Evolutionary conservation across 2,888 invertebrate genomes (phyloP).

Genomic region (Cerceris rybyensis): DNA sequence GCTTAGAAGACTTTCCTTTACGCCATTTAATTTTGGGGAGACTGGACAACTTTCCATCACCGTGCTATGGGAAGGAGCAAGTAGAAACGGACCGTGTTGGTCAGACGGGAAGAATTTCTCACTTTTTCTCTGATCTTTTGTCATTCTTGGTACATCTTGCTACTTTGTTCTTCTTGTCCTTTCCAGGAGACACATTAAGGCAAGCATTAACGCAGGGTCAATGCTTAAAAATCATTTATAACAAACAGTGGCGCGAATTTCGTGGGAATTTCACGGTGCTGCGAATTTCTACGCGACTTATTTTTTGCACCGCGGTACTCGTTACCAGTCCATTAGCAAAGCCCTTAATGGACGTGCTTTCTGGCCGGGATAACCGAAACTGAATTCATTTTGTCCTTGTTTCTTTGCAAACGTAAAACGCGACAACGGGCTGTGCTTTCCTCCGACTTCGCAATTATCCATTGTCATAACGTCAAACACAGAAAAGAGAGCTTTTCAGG

Average conservation of each 20-base stretch:
- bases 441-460: conserved; percentile 8
- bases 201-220: neutral
- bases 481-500: neutral
- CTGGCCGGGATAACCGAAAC: conserved; percentile 39
- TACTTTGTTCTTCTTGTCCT: conserved; percentile 16
- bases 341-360: conserved; percentile 59
- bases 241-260: conserved; percentile 19
- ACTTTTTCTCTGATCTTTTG: neutral
- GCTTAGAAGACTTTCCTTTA: too few species aligned
- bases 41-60: too few species aligned
- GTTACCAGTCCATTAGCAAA: conserved; percentile 60
- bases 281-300: conserved; percentile 27
- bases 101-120: conserved; percentile 43
- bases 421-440: conserved; percentile 10
- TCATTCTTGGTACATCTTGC: neutral
- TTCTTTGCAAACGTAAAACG: conserved; percentile 40
- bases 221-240: neutral
- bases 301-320: conserved; percentile 30
- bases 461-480: conserved; percentile 1
- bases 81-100: conserved; percentile 65
- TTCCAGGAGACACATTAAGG: conserved; percentile 4
- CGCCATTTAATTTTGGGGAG: too few species aligned
- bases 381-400: conserved; percentile 36
- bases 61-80: conserved; percentile 51
- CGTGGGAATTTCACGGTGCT: conserved; percentile 24